Conservation (phyloP, 2,888 invertebrate species). For the Cremastobaeus sp. region DNA sequence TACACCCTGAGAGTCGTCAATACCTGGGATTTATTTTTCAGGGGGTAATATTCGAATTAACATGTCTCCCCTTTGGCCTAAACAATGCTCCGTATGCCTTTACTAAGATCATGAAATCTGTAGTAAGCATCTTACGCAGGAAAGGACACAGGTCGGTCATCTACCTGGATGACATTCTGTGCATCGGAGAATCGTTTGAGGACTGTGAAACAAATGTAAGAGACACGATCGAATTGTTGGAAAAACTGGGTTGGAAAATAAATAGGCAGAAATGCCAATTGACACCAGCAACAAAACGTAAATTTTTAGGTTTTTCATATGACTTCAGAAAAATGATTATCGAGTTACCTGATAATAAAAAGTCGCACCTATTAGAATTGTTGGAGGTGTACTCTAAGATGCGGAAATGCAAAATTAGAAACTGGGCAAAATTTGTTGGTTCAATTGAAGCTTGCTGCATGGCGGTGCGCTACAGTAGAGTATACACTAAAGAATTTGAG, state of each 20-base stretch:
- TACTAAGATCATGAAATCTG: conserved; percentile 59
- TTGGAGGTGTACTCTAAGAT: background rate
- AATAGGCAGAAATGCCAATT: conserved; percentile 7
- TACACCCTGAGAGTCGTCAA: background rate
- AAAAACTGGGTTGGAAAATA: conserved; percentile 1
- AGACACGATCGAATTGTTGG: background rate
- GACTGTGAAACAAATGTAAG: conserved; percentile 1
- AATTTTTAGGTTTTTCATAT: conserved; percentile 18
- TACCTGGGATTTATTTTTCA: conserved; percentile 12
- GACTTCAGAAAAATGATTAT: conserved; percentile 11
- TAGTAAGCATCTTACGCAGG: too few species aligned
- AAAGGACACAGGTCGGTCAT: too few species aligned
- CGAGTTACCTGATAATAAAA: conserved; percentile 5
- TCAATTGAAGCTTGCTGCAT: conserved; percentile 30
- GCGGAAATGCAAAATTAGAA: conserved; percentile 13
- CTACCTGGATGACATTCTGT: conserved; percentile 18
- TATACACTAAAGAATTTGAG: conserved; percentile 42
- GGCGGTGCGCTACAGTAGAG: conserved; percentile 27
- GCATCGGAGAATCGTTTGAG: conserved; percentile 9
- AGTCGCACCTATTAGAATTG: conserved; percentile 1
- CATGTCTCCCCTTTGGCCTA: too few species aligned
- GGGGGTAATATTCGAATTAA: conserved; percentile 56
- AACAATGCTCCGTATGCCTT: too few species aligned
- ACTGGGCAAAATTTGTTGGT: conserved; percentile 35
- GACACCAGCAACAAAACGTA: background rate